Evolutionary conservation across 2,888 invertebrate genomes (phyloP).

Genomic region (Macrophya annulata): DNA sequence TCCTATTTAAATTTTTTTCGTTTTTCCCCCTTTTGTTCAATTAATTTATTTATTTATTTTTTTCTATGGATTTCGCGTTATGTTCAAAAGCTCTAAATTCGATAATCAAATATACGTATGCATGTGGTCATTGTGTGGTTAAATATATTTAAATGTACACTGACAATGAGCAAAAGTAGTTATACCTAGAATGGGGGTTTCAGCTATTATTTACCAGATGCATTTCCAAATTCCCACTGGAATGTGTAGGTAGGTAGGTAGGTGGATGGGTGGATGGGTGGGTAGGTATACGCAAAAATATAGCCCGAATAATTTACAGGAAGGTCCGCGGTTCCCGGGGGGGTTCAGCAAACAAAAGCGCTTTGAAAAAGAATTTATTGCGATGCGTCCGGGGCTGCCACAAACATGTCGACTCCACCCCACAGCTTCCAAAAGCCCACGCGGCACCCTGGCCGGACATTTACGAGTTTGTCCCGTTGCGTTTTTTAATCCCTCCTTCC

Average conservation of each 20-base stretch:
- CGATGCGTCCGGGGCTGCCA: slow-evolving; percentile 63
- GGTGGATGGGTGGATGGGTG: not conserved
- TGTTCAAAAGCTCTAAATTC: not conserved
- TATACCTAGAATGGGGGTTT: not conserved
- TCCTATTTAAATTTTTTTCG: not conserved
- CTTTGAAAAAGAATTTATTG: slow-evolving; percentile 74
- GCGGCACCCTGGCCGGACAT: slow-evolving; percentile 63
- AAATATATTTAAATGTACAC: not conserved
- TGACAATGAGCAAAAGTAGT: not conserved
- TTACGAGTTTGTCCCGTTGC: slow-evolving; percentile 65
- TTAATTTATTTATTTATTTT: too few species aligned
- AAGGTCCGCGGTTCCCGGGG: slow-evolving; percentile 1
- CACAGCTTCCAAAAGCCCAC: slow-evolving; percentile 52
- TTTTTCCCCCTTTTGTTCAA: not conserved
- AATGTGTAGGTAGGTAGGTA: not conserved
- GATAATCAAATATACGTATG: not conserved
- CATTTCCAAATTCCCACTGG: slow-evolving; percentile 35
- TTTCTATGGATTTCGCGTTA: not conserved
- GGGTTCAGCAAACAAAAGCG: slow-evolving; percentile 67
- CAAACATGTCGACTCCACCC: slow-evolving; percentile 66
- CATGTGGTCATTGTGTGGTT: not conserved
- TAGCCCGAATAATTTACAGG: slow-evolving; percentile 38
- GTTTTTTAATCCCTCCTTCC: slow-evolving; percentile 64
- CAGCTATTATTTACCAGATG: slow-evolving; percentile 27
- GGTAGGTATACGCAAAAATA: slow-evolving; percentile 18